phyloP scores from a whole-genome alignment of 1,140 invertebrate species.

The Drosophila rhopaloa region DNA sequence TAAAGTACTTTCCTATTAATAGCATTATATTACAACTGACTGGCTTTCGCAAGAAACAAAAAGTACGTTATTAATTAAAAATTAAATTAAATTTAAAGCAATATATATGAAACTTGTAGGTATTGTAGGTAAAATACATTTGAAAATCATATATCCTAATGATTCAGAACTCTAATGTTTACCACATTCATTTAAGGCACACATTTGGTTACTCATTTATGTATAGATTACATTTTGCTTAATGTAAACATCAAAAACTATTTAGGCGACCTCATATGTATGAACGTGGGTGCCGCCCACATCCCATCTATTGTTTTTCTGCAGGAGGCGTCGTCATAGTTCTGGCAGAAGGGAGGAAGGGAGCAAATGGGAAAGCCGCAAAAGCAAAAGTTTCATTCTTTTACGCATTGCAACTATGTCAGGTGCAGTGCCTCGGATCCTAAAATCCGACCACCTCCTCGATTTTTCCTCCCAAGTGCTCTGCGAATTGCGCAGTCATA shows the following conservation, averaged over 20 bases:
- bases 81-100: too few species aligned
- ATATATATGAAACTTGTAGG: too few species aligned
- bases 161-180: too few species aligned
- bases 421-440: constrained; percentile 28
- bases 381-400: constrained; percentile 40
- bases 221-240: background rate
- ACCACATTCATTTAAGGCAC: too few species aligned
- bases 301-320: constrained; percentile 13
- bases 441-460: background rate
- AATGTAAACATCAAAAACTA: background rate
- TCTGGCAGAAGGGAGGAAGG: constrained; percentile 1
- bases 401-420: constrained; percentile 36
- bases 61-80: too few species aligned
- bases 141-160: too few species aligned
- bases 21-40: too few species aligned
- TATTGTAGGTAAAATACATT: too few species aligned
- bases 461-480: background rate
- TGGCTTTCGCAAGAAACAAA: too few species aligned
- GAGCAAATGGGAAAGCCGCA: background rate
- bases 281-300: constrained; percentile 9
- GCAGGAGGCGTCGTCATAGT: constrained; percentile 18
- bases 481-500: constrained; percentile 49
- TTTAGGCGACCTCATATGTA: constrained; percentile 9
- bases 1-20: too few species aligned
- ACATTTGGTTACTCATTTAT: background rate